phyloP scores from a whole-genome alignment of 2,797 vertebrate genomes.

The Eurystomus glaucurus region DNA sequence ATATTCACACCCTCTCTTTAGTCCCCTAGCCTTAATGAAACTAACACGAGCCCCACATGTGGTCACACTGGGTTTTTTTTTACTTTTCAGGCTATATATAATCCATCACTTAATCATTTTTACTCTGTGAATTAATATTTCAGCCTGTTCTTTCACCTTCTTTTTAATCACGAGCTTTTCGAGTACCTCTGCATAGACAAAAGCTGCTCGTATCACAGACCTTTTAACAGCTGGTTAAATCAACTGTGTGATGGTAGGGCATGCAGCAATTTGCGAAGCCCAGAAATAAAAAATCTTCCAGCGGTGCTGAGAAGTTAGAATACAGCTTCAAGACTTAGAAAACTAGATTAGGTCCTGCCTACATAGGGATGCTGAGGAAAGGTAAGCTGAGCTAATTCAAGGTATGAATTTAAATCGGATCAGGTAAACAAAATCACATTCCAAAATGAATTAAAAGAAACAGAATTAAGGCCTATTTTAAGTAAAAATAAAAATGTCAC shows the following conservation, averaged over 20 bases:
- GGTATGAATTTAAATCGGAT: background rate
- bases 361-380: background rate
- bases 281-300: background rate
- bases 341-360: background rate
- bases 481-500: background rate
- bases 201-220: background rate
- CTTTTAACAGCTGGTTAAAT: conserved; percentile 11
- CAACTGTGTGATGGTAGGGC: background rate
- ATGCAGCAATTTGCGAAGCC: background rate
- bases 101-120: background rate
- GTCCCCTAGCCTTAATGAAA: background rate
- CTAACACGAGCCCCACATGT: background rate
- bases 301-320: background rate
- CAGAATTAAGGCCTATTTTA: background rate
- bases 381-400: background rate
- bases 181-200: background rate
- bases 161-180: background rate
- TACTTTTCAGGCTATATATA: background rate
- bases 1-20: background rate
- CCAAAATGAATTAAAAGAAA: background rate
- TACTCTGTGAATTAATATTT: background rate
- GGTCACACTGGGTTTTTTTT: background rate
- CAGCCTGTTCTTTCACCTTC: background rate
- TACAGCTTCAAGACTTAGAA: background rate
- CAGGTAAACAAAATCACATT: background rate